Percentiles rank a stretch among this genome's conserved stretches.
phyloP scores from a whole-genome alignment of 64 coral and sea anemone genomes.

The Anthopleura sola region DNA sequence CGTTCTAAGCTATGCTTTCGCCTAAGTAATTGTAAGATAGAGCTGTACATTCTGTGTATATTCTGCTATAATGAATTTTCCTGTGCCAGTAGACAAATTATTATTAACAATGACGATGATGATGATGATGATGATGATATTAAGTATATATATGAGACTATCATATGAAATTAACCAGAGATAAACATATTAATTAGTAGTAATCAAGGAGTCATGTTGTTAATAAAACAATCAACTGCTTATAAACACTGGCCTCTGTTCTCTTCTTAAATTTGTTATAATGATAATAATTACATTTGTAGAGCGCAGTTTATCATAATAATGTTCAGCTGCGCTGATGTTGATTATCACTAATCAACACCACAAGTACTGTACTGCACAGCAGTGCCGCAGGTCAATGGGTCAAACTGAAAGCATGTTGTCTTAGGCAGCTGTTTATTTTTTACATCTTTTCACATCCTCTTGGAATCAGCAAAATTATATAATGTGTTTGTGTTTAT shows the following conservation, averaged over 20 bases:
- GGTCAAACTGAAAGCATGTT: too few species aligned
- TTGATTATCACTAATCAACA: too few species aligned
- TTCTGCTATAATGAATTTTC: slow-evolving; percentile 20
- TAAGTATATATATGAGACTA: slow-evolving; percentile 12
- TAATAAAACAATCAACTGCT: slow-evolving; percentile 32
- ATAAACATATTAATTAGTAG: slow-evolving; percentile 11
- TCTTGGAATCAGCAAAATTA: too few species aligned
- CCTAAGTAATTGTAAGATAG: slow-evolving; percentile 23
- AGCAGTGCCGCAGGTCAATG: too few species aligned
- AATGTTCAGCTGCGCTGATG: too few species aligned
- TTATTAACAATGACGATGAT: slow-evolving; percentile 14
- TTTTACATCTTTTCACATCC: too few species aligned
- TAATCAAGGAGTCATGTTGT: slow-evolving; percentile 28
- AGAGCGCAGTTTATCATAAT: too few species aligned
- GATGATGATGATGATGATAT: slow-evolving; percentile 4
- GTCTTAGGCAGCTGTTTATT: not conserved
- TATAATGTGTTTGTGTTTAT: too few species aligned
- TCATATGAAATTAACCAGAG: slow-evolving; percentile 22
- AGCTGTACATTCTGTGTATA: slow-evolving; percentile 25
- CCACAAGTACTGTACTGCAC: too few species aligned
- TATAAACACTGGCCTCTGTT: not conserved
- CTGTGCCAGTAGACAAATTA: slow-evolving; percentile 22
- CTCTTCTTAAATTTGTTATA: not conserved
- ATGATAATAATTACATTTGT: too few species aligned
- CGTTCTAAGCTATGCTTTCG: not conserved